Percentiles rank a stretch among this genome's conserved stretches.
These are phyloP conservation scores for Cancer borealis DNA, from an alignment of 2,888 invertebrate genomes.

Conservation along the genomic window DNA sequence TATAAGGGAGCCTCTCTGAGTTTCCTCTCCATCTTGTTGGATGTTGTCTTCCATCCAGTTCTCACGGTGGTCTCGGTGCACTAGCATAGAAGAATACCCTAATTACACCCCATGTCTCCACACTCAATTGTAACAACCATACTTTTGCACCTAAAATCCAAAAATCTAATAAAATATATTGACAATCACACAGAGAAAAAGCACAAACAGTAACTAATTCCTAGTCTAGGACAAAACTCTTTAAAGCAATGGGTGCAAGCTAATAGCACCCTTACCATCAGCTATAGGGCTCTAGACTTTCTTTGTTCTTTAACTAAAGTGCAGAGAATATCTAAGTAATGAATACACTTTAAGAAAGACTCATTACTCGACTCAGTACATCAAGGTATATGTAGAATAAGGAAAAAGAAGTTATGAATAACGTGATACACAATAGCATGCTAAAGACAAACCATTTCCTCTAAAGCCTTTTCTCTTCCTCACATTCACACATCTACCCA, in stretches of 20 bases:
- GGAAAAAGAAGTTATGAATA: background rate
- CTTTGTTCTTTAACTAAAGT: slow-evolving; percentile 36
- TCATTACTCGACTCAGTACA: background rate
- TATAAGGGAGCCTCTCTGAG: background rate
- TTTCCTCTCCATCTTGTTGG: slow-evolving; percentile 4
- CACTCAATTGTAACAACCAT: background rate
- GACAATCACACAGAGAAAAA: background rate
- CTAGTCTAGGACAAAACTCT: background rate
- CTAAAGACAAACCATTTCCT: background rate
- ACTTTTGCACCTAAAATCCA: background rate
- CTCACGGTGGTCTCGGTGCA: slow-evolving; percentile 13
- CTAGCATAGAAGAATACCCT: background rate
- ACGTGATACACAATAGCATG: background rate
- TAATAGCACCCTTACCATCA: background rate
- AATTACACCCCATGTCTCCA: background rate
- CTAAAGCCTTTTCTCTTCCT: background rate
- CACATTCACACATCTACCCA: background rate
- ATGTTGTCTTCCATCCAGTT: background rate
- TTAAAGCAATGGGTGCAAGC: slow-evolving; percentile 21
- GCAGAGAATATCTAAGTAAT: background rate
- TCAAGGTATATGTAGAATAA: background rate
- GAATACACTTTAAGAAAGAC: background rate
- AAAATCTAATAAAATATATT: background rate
- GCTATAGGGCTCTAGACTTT: background rate
- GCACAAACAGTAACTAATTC: background rate